These are phyloP conservation scores for Phlogophora meticulosa DNA, from an alignment of 2,888 invertebrate genomes.

Conservation along the genomic window DNA sequence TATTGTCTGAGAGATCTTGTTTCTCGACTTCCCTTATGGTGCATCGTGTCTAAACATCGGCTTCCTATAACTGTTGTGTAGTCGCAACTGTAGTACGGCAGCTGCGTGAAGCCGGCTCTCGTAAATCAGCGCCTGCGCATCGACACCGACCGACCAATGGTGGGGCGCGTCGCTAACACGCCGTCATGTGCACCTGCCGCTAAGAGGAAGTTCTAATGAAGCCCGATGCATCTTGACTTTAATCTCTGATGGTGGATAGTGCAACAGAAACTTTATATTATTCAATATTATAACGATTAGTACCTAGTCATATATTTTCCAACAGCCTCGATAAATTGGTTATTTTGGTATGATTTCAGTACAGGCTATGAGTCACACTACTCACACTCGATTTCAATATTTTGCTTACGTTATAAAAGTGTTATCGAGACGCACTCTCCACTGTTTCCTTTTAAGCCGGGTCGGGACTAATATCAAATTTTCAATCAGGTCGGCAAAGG, in stretches of 20 bases:
- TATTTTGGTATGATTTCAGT: not conserved
- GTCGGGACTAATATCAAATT: not conserved
- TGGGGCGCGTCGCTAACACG: constrained; percentile 69
- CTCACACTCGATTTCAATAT: constrained; percentile 6
- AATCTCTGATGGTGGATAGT: constrained; percentile 63
- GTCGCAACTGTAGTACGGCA: constrained; percentile 74
- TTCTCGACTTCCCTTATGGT: constrained; percentile 76
- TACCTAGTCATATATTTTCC: not conserved
- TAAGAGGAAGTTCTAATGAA: constrained; percentile 84
- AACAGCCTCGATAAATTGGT: not conserved
- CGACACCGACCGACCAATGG: constrained; percentile 72
- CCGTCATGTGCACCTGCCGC: constrained; percentile 83
- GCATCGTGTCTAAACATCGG: constrained; percentile 78
- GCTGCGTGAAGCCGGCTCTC: constrained; percentile 76
- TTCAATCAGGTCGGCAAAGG: constrained; percentile 24
- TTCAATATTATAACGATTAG: not conserved
- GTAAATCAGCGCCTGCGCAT: constrained; percentile 84
- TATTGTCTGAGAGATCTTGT: constrained; percentile 66
- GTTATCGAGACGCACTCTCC: not conserved
- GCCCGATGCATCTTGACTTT: constrained; percentile 69
- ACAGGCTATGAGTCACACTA: constrained; percentile 7
- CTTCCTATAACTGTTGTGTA: constrained; percentile 76
- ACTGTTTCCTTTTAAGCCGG: not conserved
- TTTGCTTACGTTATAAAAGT: constrained; percentile 13
- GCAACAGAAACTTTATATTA: constrained; percentile 36